Percentiles rank a stretch among this genome's conserved stretches.
Conservation (phyloP, 1,140 invertebrate species). For the Nasonia giraulti region DNA sequence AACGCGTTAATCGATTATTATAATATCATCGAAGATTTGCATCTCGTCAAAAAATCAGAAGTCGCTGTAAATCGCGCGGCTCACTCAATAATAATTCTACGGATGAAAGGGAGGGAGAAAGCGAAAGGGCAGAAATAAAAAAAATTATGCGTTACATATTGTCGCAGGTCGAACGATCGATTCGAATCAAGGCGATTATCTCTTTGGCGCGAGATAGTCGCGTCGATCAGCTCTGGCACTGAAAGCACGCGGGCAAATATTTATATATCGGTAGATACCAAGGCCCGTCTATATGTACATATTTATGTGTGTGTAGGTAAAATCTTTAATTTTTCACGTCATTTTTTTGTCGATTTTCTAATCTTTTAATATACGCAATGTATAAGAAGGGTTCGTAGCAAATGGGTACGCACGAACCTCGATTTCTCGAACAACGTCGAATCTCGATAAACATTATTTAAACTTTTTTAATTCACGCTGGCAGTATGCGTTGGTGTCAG, state of each 20-base stretch:
- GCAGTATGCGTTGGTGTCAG: constrained; percentile 52
- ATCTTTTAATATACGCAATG: constrained; percentile 12
- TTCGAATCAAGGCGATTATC: constrained; percentile 35
- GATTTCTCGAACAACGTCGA: constrained; percentile 32
- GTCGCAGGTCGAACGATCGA: constrained; percentile 44
- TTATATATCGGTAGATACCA: constrained; percentile 41
- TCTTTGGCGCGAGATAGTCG: neutral
- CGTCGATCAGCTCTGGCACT: constrained; percentile 44
- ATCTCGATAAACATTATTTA: constrained; percentile 37
- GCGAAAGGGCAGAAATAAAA: constrained; percentile 38
- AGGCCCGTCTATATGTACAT: constrained; percentile 49
- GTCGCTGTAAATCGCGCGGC: neutral
- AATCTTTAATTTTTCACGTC: constrained; percentile 34
- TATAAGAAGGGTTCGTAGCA: constrained; percentile 23
- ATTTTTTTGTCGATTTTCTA: neutral
- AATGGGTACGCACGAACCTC: constrained; percentile 44
- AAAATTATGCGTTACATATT: constrained; percentile 5
- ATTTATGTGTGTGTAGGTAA: constrained; percentile 42
- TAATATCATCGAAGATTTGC: neutral
- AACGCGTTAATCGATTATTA: constrained; percentile 1
- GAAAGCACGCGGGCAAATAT: constrained; percentile 25
- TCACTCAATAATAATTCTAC: constrained; percentile 10
- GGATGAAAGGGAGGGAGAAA: constrained; percentile 40
- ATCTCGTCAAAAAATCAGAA: neutral
- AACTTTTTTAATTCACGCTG: constrained; percentile 41